Base-by-base conservation (phyloP, 2,797 vertebrate genomes). In the Centroberyx gerrardi region DNA sequence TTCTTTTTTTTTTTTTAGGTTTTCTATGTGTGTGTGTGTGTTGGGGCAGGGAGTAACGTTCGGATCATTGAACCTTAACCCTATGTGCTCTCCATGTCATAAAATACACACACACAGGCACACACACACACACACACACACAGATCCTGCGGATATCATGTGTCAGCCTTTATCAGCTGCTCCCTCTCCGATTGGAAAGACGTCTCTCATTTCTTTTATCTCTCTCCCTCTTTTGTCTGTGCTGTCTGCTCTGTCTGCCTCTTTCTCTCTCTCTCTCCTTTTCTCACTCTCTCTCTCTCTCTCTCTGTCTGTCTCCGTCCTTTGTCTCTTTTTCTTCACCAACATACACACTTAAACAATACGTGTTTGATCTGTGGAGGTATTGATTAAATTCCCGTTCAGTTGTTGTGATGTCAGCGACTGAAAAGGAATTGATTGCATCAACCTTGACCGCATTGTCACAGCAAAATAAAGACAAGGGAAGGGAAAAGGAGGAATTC, bases 11-110 rank as follows among this genome's bases (percentile, higher is more conserved):
- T n/a, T n/a, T n/a, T n/a, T n/a, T n/a, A n/a, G 6, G 3, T 42
- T 3, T 1, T 59, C 7, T 36, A 5, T 60, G 8, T 55, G 42
- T 29, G 18, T 31, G 53, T 74, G 1, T 55, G 33, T 12, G 3
- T 8, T 7, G 0, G 5, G 3, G 13, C 42, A 22, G 44, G 14
- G 18, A 58, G 53, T 28, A 40, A 40, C 29, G 55, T 22, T 74
- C 71, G 62, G 48, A 67, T 58, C 44, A 7, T 46, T 75, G 69
- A 78, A 76, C 73, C 44, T 86, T 72, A 8, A 52, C 76, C 68
- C 65, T 74, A 31, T 73, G 68, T 8, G 9, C 72, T 66, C n/a
- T 48, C 8, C 31, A 17, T 22, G 31, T 73, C 55, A 63, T 75
- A 68, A 86, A 81, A 80, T 51, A 79, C 53, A 68, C 38, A 31